Conservation (phyloP, 1,140 invertebrate genomes). For the Dendrolimus kikuchii region DNA sequence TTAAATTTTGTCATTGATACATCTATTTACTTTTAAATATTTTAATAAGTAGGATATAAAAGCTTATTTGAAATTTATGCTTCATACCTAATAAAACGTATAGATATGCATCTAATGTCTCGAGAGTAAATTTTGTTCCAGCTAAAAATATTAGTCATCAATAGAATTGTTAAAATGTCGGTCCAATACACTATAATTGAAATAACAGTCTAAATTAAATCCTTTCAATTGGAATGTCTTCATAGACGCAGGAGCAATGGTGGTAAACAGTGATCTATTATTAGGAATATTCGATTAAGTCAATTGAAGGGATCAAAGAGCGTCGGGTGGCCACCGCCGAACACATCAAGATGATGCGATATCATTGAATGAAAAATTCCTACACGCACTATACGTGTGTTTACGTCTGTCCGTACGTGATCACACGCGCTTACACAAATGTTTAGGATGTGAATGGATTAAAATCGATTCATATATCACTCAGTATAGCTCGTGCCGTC, state of each 20-base stretch:
- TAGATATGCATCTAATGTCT: too few relatives aligned
- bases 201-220: conserved; percentile 9
- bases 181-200: neutral
- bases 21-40: too few relatives aligned
- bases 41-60: too few relatives aligned
- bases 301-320: conserved; percentile 51
- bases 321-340: conserved; percentile 1
- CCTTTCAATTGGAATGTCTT: conserved; percentile 11
- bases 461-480: conserved; percentile 1
- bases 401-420: conserved; percentile 8
- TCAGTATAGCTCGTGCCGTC: neutral
- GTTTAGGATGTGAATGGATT: conserved; percentile 1
- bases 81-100: too few relatives aligned
- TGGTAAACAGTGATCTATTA: conserved; percentile 34
- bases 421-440: conserved; percentile 2
- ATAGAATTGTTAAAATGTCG: neutral
- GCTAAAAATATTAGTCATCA: too few relatives aligned
- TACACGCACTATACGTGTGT: conserved; percentile 26
- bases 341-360: conserved; percentile 1
- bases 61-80: too few relatives aligned
- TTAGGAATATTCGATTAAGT: conserved; percentile 46
- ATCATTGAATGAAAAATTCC: conserved; percentile 26
- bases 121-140: too few relatives aligned
- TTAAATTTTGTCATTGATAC: too few relatives aligned
- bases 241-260: conserved; percentile 18